Conservation (phyloP, 2,888 invertebrate genomes). For the Horisme vitalbata region DNA sequence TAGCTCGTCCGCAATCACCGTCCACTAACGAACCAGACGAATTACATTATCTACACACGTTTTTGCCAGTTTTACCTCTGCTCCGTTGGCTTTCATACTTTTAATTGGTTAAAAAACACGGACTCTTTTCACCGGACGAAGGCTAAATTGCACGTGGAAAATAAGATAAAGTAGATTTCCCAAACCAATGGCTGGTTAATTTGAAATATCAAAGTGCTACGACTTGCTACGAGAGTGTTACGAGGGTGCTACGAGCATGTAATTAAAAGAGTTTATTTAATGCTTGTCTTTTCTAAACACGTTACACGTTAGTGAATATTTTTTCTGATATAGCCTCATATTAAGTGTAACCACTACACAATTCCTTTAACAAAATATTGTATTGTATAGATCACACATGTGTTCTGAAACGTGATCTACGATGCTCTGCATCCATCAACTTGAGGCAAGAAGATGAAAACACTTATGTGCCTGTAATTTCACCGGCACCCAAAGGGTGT, state of each 20-base stretch:
- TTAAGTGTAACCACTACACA: no score
- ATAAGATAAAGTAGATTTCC: constrained; percentile 9
- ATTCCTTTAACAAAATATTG: no score
- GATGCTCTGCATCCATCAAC: no score
- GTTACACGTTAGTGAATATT: no score
- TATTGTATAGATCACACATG: no score
- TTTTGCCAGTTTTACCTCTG: constrained; percentile 26
- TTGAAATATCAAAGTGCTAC: background rate
- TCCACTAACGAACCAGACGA: constrained; percentile 33
- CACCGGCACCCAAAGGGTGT: no score
- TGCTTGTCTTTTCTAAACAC: no score
- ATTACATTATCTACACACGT: constrained; percentile 33
- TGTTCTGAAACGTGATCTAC: no score
- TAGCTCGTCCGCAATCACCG: constrained; percentile 31
- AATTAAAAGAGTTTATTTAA: no score
- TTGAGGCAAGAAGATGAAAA: no score
- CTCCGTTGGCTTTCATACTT: constrained; percentile 28
- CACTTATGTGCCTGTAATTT: no score
- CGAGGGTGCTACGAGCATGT: background rate
- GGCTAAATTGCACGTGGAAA: constrained; percentile 28
- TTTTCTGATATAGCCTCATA: no score
- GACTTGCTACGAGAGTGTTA: background rate
- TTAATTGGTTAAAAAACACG: constrained; percentile 32
- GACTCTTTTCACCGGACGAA: constrained; percentile 18
- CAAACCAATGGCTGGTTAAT: background rate